Evolutionary conservation across 2,888 invertebrate genomes (phyloP).

Genomic region (Bembecia ichneumoniformis): DNA sequence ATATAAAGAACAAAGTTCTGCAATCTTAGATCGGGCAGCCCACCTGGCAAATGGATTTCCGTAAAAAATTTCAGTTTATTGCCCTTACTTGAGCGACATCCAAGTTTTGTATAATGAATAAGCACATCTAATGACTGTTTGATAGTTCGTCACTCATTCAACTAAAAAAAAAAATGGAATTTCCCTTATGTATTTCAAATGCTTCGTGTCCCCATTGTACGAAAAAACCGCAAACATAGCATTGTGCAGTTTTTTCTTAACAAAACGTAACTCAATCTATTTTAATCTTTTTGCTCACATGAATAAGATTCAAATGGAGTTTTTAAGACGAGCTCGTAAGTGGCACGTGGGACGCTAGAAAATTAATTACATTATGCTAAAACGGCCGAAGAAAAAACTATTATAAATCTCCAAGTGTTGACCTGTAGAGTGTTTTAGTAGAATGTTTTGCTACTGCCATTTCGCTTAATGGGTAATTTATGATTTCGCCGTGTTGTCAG

Average conservation of each 20-base stretch:
- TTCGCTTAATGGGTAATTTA: constrained; percentile 7
- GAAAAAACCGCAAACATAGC: not conserved
- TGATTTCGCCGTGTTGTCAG: not conserved
- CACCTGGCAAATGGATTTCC: too few species aligned
- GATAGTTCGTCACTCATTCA: too few species aligned
- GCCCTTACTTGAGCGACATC: too few species aligned
- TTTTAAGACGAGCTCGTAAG: not conserved
- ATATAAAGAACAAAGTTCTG: too few species aligned
- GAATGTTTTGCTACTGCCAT: constrained; percentile 36
- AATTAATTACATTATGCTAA: constrained; percentile 28
- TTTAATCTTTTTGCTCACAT: not conserved
- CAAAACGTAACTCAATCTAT: not conserved
- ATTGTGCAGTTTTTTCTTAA: not conserved
- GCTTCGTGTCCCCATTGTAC: too few species aligned
- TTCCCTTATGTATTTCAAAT: too few species aligned
- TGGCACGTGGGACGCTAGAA: constrained; percentile 8
- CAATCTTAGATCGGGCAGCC: too few species aligned
- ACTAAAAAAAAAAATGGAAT: too few species aligned
- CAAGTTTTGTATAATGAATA: too few species aligned
- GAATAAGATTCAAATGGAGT: not conserved
- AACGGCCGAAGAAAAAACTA: constrained; percentile 21
- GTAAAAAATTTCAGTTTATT: too few species aligned
- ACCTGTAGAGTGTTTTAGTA: constrained; percentile 27
- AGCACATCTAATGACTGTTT: too few species aligned
- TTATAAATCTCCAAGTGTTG: constrained; percentile 36